Evolutionary conservation across 2,113 vertebrate species (phyloP).

Genomic region (Lycocorax pyrrhopterus): DNA sequence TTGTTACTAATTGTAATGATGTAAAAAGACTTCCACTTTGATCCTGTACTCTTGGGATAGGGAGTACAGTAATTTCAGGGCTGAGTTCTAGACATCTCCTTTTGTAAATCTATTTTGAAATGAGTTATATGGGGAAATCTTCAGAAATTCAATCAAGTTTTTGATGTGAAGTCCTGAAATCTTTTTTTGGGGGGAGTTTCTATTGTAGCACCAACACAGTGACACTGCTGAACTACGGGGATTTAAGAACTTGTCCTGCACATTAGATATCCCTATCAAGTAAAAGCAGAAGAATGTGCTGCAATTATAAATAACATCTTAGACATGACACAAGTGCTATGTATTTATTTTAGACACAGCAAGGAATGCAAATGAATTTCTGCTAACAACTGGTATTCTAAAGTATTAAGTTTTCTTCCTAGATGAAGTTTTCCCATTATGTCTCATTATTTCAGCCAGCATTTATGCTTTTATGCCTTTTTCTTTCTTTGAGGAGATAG

Average conservation of each 20-base stretch:
- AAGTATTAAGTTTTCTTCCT: not conserved
- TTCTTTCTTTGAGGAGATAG: slow-evolving; percentile 43
- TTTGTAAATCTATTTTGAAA: not conserved
- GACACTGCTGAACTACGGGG: not conserved
- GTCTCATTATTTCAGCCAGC: slow-evolving; percentile 34
- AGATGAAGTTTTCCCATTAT: not conserved
- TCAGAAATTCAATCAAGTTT: not conserved
- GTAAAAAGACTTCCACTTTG: not conserved
- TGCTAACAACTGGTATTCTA: not conserved
- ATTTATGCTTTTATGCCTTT: slow-evolving; percentile 36
- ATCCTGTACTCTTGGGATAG: not conserved
- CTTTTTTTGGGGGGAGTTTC: not conserved
- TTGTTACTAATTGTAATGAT: not conserved
- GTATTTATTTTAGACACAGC: not conserved
- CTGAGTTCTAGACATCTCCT: not conserved
- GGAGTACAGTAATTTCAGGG: not conserved
- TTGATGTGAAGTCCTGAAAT: not conserved
- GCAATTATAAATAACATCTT: not conserved
- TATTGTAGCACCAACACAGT: not conserved
- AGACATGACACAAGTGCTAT: not conserved
- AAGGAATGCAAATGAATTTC: not conserved
- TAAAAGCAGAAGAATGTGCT: not conserved
- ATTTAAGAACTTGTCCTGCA: not conserved
- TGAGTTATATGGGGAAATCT: not conserved
- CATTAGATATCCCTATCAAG: not conserved